A percentile compares a stretch with the other conserved stretches of the same genome.
Evolutionary conservation across 2,113 vertebrate genomes (phyloP).

Genomic region (Pseudolaguvia tuberculata): DNA sequence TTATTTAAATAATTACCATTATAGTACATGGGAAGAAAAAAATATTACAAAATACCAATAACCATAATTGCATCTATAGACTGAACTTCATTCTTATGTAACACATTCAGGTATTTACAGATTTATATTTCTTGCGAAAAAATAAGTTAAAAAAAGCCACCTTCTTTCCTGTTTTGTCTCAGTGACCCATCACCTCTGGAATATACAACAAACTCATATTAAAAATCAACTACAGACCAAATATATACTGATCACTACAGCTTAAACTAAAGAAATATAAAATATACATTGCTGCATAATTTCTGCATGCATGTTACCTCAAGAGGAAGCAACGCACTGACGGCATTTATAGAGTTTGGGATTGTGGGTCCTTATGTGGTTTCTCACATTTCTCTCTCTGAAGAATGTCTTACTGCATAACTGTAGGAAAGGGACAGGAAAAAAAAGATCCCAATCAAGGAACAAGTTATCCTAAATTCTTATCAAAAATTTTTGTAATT

Average conservation of each 20-base stretch:
- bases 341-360: conserved; percentile 74
- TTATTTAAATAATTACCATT: conserved; percentile 67
- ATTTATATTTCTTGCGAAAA: conserved; percentile 53
- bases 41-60: conserved; percentile 43
- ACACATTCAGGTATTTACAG: conserved; percentile 63
- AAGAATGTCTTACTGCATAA: conserved; percentile 77
- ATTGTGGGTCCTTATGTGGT: conserved; percentile 73
- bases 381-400: conserved; percentile 70
- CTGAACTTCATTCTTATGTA: conserved; percentile 60
- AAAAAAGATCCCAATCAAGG: not conserved
- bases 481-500: no score
- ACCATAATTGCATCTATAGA: conserved; percentile 57
- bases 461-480: no score
- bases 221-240: not conserved
- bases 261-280: not conserved
- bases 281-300: not conserved
- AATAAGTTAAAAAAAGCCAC: conserved; percentile 8
- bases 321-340: conserved; percentile 65
- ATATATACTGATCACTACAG: not conserved
- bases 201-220: not conserved
- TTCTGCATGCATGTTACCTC: conserved; percentile 44
- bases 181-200: conserved; percentile 29
- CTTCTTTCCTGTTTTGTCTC: conserved; percentile 40
- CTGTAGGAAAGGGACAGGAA: conserved; percentile 49
- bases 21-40: conserved; percentile 40